Evolutionary conservation across 2,797 vertebrate genomes (phyloP).

Genomic region (Amniataba percoides): DNA sequence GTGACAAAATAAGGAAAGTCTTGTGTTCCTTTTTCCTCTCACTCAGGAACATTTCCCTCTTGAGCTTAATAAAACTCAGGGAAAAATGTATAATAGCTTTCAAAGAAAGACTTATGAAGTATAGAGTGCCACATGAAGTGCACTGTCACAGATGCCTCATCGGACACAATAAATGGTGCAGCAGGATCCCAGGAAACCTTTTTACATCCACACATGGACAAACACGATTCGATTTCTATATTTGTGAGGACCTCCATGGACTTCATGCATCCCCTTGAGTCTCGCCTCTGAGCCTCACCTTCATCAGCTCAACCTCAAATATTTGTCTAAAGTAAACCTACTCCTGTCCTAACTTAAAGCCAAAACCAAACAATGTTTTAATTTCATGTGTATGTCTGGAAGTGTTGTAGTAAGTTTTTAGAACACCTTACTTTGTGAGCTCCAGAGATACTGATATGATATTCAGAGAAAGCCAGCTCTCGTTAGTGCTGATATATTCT

Average conservation of each 20-base stretch:
- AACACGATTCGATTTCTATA: neutral
- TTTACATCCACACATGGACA: constrained; percentile 6
- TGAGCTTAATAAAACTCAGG: neutral
- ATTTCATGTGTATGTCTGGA: neutral
- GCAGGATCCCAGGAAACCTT: constrained; percentile 9
- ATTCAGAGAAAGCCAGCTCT: constrained; percentile 2
- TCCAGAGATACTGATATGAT: neutral
- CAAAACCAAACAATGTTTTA: neutral
- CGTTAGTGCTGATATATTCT: neutral
- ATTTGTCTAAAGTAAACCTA: neutral
- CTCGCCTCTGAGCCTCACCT: neutral
- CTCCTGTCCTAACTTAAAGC: neutral
- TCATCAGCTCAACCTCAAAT: no score
- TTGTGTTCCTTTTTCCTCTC: no score
- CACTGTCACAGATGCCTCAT: constrained; percentile 15
- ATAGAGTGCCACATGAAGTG: neutral
- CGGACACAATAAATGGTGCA: constrained; percentile 16
- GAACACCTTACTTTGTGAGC: neutral
- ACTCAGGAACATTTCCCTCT: constrained; percentile 5
- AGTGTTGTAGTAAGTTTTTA: neutral
- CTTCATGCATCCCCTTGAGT: neutral
- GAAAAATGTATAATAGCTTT: constrained; percentile 6
- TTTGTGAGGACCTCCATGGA: neutral
- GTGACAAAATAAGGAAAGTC: neutral
- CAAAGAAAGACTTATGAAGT: constrained; percentile 8